These are phyloP conservation scores for Cetoscarus ocellatus DNA, from an alignment of 2,797 vertebrate species.

Conservation along the genomic window DNA sequence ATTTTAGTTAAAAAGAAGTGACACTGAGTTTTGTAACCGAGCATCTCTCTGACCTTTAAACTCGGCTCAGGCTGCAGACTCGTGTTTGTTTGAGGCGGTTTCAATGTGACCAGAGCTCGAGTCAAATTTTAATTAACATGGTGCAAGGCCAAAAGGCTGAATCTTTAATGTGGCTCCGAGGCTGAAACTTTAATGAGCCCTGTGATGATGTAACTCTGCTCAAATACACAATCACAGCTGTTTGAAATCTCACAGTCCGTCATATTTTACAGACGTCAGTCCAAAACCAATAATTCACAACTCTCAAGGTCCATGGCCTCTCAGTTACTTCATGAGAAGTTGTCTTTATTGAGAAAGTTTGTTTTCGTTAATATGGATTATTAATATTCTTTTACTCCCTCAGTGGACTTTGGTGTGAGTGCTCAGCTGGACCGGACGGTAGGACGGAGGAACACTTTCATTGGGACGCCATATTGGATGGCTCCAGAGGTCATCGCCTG, in stretches of 20 bases:
- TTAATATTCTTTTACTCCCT: neutral
- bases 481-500: conserved; percentile 99
- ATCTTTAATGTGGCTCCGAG: conserved; percentile 1
- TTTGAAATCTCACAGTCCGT: neutral
- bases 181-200: neutral
- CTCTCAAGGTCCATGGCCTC: neutral
- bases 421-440: conserved; percentile 98
- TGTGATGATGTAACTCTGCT: neutral
- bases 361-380: neutral
- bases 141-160: neutral
- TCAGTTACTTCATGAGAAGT: neutral
- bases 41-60: neutral
- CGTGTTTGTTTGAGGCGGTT: neutral
- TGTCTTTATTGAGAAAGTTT: neutral
- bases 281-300: neutral
- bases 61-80: neutral
- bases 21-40: neutral
- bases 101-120: neutral
- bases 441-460: conserved; percentile 97
- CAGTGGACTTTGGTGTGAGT: conserved; percentile 98
- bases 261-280: neutral
- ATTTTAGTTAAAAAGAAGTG: neutral
- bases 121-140: neutral
- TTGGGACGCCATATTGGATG: conserved; percentile 99
- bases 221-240: neutral